Evolutionary conservation across 2,113 vertebrate species (phyloP).

Genomic region (Apus apus): DNA sequence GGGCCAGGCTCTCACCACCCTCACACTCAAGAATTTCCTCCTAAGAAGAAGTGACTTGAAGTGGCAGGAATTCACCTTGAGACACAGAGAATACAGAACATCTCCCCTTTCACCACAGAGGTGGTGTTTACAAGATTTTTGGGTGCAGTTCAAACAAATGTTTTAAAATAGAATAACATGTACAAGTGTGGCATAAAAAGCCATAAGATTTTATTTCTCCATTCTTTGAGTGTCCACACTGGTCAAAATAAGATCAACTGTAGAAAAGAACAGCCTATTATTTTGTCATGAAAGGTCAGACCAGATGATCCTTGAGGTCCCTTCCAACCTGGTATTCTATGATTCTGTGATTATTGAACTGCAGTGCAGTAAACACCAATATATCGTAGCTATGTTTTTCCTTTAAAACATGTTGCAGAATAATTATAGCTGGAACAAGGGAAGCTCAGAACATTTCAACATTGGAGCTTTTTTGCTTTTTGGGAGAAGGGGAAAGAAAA

Average conservation of each 20-base stretch:
- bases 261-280: neutral
- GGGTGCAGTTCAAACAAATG: neutral
- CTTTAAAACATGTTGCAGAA: neutral
- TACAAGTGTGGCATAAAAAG: neutral
- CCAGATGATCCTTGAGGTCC: neutral
- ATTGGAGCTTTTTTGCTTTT: neutral
- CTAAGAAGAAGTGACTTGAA: neutral
- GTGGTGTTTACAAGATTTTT: neutral
- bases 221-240: neutral
- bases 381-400: neutral
- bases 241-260: neutral
- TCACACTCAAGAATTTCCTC: too few species aligned
- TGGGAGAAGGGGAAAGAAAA: neutral
- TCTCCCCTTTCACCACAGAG: neutral
- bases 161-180: neutral
- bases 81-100: neutral
- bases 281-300: neutral
- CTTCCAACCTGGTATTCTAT: neutral
- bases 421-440: neutral
- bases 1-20: too few species aligned
- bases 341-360: neutral
- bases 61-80: neutral
- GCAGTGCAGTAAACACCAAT: neutral
- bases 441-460: neutral
- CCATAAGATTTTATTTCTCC: neutral